Evolutionary conservation across 2,113 vertebrate species (phyloP), one percentile per base, ranked within the genome.

Genomic region (Chitala chitala): DNA sequence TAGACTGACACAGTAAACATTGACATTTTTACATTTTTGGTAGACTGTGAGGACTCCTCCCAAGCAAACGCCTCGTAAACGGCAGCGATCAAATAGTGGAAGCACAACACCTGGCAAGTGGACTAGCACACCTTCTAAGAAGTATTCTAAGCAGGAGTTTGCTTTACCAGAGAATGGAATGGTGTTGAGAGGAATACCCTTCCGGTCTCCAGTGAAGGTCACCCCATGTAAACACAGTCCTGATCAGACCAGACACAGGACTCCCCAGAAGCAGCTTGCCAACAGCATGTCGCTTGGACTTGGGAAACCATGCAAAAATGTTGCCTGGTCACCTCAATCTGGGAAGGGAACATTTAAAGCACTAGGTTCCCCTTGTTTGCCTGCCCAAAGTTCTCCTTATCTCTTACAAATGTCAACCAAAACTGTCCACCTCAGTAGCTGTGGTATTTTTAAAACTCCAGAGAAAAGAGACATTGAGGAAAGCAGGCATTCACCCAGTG

Each of bases 41-140:
- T 68, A 92, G 91, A 88, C 82, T 83, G 86, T 81, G 50, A 83
- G 77, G 63, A 89, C 94, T 91, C 94, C 89, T 0, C 84, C 85
- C 72, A 76, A 38, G 33, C 90, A 87, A 71, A 80, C 77, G 38
- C 79, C 72, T 0, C 68, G 73, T 63, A 91, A 86, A 75, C 69
- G 44, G 13, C 40, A 58, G 3, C 78, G 26, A 42, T 82, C 82
- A 71, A 2, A 5, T 40, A 33, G 33, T 31, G 76, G 75, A 1
- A 75, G 36, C 75, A 78, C 10, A 5, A 81, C 83, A 26, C 83
- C 82, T 1, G 76, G 15, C 20, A 84, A 73, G 26, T 42, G 78
- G 0, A 80, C 84, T 54, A 38, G 4, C 42, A 55, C 80, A 58
- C 51, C 40, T 22, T 79, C 31, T 82, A 61, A 24, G 73, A 31